Percentiles rank a stretch among this genome's conserved stretches.
phyloP scores from a whole-genome alignment of 37 sponge, comb jelly and placozoan species.

The Hormiphora californensis region DNA sequence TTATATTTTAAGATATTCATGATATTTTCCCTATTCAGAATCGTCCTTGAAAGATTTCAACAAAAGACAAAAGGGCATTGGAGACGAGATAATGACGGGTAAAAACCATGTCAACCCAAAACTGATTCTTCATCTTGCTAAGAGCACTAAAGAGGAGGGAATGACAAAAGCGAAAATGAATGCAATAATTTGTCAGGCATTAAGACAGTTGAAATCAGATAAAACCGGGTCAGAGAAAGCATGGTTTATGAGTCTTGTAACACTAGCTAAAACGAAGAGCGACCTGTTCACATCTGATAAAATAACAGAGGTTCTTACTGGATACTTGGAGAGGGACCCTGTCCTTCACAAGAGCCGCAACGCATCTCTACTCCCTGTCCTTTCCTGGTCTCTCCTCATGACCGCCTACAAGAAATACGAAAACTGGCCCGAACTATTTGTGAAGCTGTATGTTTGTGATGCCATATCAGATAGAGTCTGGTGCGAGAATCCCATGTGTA shows the following conservation, averaged over 20 bases:
- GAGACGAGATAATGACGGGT: conserved; percentile 32
- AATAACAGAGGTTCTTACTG: conserved; percentile 29
- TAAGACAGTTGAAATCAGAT: conserved; percentile 33
- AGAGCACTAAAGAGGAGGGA: conserved; percentile 36
- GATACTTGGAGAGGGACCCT: conserved; percentile 20
- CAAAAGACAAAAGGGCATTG: not conserved
- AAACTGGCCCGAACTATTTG: conserved; percentile 51
- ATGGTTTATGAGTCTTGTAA: conserved; percentile 51
- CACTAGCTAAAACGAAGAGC: not conserved
- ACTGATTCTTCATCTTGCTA: conserved; percentile 40
- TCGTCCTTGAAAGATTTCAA: conserved; percentile 16
- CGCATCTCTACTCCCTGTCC: conserved; percentile 19
- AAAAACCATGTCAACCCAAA: conserved; percentile 42
- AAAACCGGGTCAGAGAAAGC: conserved; percentile 31
- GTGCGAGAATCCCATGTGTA: conserved; percentile 49
- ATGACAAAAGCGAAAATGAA: conserved; percentile 49
- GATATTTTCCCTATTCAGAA: not conserved
- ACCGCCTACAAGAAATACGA: conserved; percentile 44
- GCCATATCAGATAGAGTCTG: conserved; percentile 31
- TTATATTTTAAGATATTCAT: not conserved
- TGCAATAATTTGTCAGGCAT: conserved; percentile 48
- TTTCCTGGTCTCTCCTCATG: conserved; percentile 43
- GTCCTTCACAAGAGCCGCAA: conserved; percentile 15
- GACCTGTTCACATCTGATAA: conserved; percentile 45
- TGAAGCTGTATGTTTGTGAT: conserved; percentile 3